These are phyloP conservation scores for Etia nguti DNA, from an alignment of 2,113 vertebrate species.

Conservation along the genomic window DNA sequence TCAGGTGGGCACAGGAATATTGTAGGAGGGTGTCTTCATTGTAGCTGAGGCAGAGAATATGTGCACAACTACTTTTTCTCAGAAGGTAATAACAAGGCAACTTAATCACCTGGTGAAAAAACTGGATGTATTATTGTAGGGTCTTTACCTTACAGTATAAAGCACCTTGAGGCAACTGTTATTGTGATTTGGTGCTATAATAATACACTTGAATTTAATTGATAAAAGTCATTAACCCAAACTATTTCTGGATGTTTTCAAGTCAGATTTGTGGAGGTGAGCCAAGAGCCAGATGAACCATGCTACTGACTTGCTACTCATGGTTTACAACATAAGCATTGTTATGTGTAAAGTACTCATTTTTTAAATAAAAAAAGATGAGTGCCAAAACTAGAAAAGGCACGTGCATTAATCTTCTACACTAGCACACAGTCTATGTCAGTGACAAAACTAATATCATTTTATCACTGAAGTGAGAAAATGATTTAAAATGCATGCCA, in stretches of 20 bases:
- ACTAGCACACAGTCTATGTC: neutral
- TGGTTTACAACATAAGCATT: neutral
- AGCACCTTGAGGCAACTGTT: fast-evolving
- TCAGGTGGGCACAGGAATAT: conserved; percentile 37
- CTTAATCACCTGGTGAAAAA: conserved; percentile 10
- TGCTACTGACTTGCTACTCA: neutral
- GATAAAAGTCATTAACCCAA: conserved; percentile 7
- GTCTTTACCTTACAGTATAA: neutral
- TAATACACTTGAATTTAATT: neutral
- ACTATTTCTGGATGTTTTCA: neutral
- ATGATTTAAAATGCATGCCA: neutral
- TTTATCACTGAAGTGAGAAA: neutral
- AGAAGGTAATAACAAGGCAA: conserved; percentile 22
- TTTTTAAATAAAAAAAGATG: neutral
- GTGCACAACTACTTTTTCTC: conserved; percentile 23
- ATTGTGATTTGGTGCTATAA: neutral
- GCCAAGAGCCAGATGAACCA: neutral
- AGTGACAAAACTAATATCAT: neutral
- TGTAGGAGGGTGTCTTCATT: conserved; percentile 25
- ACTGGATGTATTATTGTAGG: neutral
- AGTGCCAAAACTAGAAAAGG: neutral
- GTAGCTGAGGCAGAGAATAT: conserved; percentile 32
- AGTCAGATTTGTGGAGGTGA: neutral
- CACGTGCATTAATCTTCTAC: neutral
- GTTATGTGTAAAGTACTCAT: neutral